These are phyloP conservation scores for Drosophila nikananu DNA, from an alignment of 1,140 invertebrate species.

Conservation along the genomic window DNA sequence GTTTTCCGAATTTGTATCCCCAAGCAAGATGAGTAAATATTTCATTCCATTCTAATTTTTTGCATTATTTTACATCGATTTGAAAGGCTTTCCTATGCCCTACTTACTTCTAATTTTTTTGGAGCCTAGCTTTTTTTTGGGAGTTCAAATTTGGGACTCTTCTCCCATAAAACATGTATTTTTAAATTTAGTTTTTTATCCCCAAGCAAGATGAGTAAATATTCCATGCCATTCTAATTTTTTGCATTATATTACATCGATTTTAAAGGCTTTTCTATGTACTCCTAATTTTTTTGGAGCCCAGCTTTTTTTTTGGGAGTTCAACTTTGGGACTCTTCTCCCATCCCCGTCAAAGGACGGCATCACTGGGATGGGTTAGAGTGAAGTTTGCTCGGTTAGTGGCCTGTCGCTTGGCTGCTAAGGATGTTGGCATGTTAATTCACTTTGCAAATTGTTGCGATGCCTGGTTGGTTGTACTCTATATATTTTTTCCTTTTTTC, in stretches of 20 bases:
- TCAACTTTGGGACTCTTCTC: background rate
- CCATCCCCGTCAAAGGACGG: background rate
- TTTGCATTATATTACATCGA: background rate
- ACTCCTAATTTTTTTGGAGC: background rate
- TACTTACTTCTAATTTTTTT: background rate
- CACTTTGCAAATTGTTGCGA: conserved; percentile 82
- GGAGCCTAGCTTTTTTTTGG: background rate
- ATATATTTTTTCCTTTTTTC: conserved; percentile 24
- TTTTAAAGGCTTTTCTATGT: too few relatives aligned
- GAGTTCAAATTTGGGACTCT: background rate
- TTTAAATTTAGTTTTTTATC: too few relatives aligned
- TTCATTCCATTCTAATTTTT: too few relatives aligned
- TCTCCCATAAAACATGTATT: too few relatives aligned
- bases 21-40: too few relatives aligned
- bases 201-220: too few relatives aligned
- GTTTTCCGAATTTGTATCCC: too few relatives aligned
- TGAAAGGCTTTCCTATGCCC: too few relatives aligned
- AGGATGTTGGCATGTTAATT: conserved; percentile 75
- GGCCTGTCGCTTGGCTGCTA: conserved; percentile 30
- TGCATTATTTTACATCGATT: background rate
- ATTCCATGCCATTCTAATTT: too few relatives aligned
- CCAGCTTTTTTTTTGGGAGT: background rate
- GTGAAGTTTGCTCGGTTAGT: conserved; percentile 32
- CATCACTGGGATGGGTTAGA: conserved; percentile 18
- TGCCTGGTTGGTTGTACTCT: conserved; percentile 21